Conservation (phyloP, 1,140 invertebrate species). For the Drosophila carrolli region DNA sequence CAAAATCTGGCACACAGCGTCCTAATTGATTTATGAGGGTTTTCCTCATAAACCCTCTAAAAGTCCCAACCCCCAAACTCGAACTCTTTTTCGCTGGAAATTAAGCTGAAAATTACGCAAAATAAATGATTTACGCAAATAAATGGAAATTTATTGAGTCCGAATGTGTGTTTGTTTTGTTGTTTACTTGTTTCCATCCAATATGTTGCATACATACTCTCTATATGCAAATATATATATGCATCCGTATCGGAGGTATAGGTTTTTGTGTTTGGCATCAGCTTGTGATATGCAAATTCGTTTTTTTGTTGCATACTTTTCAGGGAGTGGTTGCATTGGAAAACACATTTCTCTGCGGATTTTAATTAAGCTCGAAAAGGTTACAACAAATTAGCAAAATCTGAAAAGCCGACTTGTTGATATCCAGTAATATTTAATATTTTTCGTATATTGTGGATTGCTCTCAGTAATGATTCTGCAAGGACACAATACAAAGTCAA, state of each 20-base stretch:
- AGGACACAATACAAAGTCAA: no score
- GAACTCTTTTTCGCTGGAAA: constrained; percentile 56
- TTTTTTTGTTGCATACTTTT: constrained; percentile 71
- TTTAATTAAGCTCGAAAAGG: constrained; percentile 79
- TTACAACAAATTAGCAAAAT: constrained; percentile 24
- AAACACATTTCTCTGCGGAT: constrained; percentile 77
- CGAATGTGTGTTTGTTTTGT: constrained; percentile 47
- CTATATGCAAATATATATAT: constrained; percentile 10
- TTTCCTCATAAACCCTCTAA: constrained; percentile 44
- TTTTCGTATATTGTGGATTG: no score
- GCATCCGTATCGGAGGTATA: constrained; percentile 20
- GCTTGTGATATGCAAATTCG: constrained; percentile 76
- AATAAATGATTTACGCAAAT: constrained; percentile 83
- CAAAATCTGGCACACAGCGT: constrained; percentile 68
- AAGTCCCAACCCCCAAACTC: constrained; percentile 2
- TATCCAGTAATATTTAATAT: constrained; percentile 13
- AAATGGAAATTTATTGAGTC: constrained; percentile 82
- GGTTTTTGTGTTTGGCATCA: constrained; percentile 54
- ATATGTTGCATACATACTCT: constrained; percentile 30
- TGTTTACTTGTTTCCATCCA: constrained; percentile 31
- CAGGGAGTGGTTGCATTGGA: constrained; percentile 39
- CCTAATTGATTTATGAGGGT: constrained; percentile 82
- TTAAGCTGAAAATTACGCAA: constrained; percentile 82
- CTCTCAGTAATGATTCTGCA: no score
- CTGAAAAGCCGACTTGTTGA: background rate